Conservation (phyloP, 2,888 invertebrate species). For the Pterostichus niger region DNA sequence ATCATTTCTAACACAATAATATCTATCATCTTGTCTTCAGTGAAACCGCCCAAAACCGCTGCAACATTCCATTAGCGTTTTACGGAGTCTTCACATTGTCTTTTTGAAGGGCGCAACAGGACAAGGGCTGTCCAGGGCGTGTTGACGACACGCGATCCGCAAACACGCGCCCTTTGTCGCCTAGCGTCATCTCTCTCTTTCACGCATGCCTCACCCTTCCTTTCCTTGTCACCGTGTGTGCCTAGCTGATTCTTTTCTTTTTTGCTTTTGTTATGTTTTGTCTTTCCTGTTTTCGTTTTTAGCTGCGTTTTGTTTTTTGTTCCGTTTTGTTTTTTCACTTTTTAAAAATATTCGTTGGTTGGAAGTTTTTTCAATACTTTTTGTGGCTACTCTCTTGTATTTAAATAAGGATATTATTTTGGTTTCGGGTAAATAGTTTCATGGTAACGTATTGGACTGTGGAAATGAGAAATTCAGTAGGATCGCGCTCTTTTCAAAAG, state of each 20-base stretch:
- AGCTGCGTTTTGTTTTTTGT: neutral
- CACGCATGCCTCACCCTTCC: neutral
- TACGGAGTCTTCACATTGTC: neutral
- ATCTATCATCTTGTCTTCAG: slow-evolving; percentile 22
- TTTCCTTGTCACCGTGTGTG: no score
- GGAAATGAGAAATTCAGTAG: neutral
- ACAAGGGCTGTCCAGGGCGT: slow-evolving; percentile 17
- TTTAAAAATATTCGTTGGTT: slow-evolving; percentile 23
- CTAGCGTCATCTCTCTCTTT: slow-evolving; percentile 19
- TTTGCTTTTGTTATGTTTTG: slow-evolving; percentile 44
- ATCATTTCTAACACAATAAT: slow-evolving; percentile 24
- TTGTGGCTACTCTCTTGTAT: no score
- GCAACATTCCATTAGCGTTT: slow-evolving; percentile 38
- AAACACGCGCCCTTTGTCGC: slow-evolving; percentile 43
- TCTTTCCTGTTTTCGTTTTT: slow-evolving; percentile 25
- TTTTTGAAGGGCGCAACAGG: slow-evolving; percentile 26
- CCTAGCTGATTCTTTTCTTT: slow-evolving; percentile 5
- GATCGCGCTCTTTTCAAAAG: neutral
- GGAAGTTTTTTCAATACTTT: slow-evolving; percentile 1
- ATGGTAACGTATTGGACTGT: no score
- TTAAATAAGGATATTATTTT: no score
- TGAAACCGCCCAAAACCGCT: neutral
- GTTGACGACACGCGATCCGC: slow-evolving; percentile 43
- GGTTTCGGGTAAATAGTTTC: no score
- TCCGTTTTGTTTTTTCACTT: slow-evolving; percentile 8